Conservation (phyloP, 2,888 invertebrate genomes). For the Crossocerus cetratus region DNA sequence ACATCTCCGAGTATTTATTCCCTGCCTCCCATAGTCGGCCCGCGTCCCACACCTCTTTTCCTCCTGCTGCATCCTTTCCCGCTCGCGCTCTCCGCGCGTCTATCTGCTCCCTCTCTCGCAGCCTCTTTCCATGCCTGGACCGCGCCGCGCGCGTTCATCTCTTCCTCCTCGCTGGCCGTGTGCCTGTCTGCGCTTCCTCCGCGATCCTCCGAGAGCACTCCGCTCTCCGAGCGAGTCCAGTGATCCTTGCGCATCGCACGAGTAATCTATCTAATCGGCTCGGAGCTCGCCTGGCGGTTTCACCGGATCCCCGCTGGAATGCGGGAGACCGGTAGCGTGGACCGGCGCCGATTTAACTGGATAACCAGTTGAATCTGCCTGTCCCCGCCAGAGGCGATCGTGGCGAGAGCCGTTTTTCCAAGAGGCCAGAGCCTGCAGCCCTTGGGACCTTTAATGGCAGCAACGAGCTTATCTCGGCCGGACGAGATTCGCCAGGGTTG, state of each 20-base stretch:
- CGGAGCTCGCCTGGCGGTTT: conserved; percentile 21
- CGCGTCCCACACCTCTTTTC: conserved; percentile 52
- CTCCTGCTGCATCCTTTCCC: conserved; percentile 41
- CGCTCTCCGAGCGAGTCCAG: conserved; percentile 43
- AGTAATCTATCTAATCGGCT: conserved; percentile 47
- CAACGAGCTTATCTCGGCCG: too few species aligned
- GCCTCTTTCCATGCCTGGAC: conserved; percentile 32
- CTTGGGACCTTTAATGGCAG: too few species aligned
- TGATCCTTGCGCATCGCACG: conserved; percentile 34
- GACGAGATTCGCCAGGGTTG: too few species aligned
- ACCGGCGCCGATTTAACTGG: too few species aligned
- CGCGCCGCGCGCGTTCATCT: conserved; percentile 3
- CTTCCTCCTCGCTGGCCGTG: conserved; percentile 2
- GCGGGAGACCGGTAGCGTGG: background rate
- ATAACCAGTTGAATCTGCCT: too few species aligned
- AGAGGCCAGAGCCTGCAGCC: too few species aligned
- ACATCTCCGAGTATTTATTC: conserved; percentile 77
- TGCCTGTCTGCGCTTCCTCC: conserved; percentile 23
- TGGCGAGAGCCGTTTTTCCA: too few species aligned
- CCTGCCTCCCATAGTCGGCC: conserved; percentile 57
- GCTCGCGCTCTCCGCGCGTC: conserved; percentile 16
- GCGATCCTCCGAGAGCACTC: conserved; percentile 34
- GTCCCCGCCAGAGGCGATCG: too few species aligned
- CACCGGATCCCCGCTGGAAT: background rate
- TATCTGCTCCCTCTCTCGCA: conserved; percentile 48